Conservation (phyloP, 1,140 invertebrate species). For the Manduca sexta region DNA sequence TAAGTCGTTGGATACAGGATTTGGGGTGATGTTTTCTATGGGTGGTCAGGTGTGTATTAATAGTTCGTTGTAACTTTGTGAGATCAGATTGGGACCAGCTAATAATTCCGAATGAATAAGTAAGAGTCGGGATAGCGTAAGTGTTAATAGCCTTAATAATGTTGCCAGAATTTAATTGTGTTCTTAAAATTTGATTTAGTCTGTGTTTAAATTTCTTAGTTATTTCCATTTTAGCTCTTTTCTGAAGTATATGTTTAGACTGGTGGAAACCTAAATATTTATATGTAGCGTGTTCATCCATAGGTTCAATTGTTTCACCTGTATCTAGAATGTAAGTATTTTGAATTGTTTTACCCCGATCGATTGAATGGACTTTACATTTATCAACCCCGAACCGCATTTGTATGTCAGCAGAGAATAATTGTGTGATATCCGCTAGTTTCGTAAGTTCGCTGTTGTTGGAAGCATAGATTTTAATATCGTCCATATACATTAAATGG, state of each 20-base stretch:
- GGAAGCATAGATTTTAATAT: constrained; percentile 2
- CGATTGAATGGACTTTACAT: constrained; percentile 10
- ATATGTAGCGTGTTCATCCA: background rate
- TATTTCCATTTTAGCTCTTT: too few species aligned
- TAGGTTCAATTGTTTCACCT: constrained; percentile 7
- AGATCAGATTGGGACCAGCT: constrained; percentile 12
- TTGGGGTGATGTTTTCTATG: too few species aligned
- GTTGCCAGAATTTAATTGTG: too few species aligned
- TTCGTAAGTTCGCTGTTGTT: too few species aligned
- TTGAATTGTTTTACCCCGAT: background rate
- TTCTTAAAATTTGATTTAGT: too few species aligned
- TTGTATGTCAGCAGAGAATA: too few species aligned
- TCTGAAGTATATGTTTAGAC: too few species aligned
- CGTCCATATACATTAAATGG: constrained; percentile 9
- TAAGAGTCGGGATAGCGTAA: constrained; percentile 12
- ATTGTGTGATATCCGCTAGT: too few species aligned
- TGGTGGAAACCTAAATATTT: too few species aligned
- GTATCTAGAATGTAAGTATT: constrained; percentile 6
- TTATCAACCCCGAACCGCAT: background rate
- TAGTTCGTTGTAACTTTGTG: constrained; percentile 6
- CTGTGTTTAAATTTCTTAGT: too few species aligned
- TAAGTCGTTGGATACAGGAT: constrained; percentile 1
- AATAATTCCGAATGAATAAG: constrained; percentile 13
- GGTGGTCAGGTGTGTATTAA: background rate
- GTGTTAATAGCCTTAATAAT: constrained; percentile 11